Percentiles rank a stretch among this genome's conserved stretches.
Conservation (phyloP, 1,140 invertebrate genomes). For the Sinonovacula constricta region DNA sequence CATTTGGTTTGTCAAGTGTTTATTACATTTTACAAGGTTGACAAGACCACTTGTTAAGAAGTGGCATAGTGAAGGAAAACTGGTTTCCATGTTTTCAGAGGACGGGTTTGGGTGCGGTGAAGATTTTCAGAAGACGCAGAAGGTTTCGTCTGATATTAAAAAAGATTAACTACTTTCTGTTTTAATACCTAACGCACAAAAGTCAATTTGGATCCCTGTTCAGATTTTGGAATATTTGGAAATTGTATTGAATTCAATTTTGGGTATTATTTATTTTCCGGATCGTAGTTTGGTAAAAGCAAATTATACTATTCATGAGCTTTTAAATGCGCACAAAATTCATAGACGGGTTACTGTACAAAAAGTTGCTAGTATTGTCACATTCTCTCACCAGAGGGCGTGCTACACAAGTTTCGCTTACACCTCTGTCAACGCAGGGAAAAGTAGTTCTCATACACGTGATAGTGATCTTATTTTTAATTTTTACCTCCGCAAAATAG, state of each 20-base stretch:
- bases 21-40: slow-evolving; percentile 18
- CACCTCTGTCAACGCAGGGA: too few relatives aligned
- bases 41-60: slow-evolving; percentile 22
- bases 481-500: too few relatives aligned
- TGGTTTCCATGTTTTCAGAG: slow-evolving; percentile 16
- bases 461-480: too few relatives aligned
- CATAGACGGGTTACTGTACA: too few relatives aligned
- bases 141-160: background rate
- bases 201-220: slow-evolving; percentile 35
- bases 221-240: slow-evolving; percentile 43
- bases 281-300: too few relatives aligned
- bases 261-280: slow-evolving; percentile 37
- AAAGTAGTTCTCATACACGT: too few relatives aligned
- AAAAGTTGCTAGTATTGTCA: too few relatives aligned
- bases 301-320: too few relatives aligned
- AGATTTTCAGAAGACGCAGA: background rate
- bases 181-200: slow-evolving; percentile 50
- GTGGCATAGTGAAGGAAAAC: slow-evolving; percentile 23
- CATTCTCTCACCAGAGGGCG: too few relatives aligned
- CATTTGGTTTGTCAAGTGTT: slow-evolving; percentile 15
- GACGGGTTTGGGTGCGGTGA: slow-evolving; percentile 14
- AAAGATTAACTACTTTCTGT: slow-evolving; percentile 41
- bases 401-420: too few relatives aligned
- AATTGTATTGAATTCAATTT: slow-evolving; percentile 16
- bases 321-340: too few relatives aligned